Evolutionary conservation across 2,888 invertebrate species (phyloP).

Genomic region (Drosophila birchii): DNA sequence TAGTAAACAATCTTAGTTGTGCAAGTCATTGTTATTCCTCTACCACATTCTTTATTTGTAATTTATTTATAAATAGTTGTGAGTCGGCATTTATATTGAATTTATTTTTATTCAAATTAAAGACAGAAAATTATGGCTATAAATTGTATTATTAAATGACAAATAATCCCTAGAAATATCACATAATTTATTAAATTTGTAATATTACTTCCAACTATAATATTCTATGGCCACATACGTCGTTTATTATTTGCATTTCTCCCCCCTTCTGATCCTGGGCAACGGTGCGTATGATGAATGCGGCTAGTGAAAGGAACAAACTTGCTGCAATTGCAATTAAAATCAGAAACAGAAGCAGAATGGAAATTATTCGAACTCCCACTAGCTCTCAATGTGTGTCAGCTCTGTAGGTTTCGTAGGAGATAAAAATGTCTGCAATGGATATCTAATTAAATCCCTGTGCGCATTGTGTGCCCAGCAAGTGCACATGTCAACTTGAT

Average conservation of each 20-base stretch:
- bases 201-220: neutral
- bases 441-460: conserved; percentile 24
- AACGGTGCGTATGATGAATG: conserved; percentile 8
- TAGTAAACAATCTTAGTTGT: neutral
- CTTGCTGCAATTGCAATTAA: conserved; percentile 8
- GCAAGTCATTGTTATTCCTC: conserved; percentile 3
- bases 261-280: neutral
- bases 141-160: neutral
- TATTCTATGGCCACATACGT: neutral
- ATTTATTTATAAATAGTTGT: conserved; percentile 3
- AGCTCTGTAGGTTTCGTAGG: neutral
- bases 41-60: neutral
- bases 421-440: conserved; percentile 10
- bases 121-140: neutral
- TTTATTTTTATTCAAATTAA: neutral
- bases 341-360: conserved; percentile 3
- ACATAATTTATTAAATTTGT: neutral
- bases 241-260: neutral
- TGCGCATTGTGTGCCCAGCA: conserved; percentile 13
- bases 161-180: too few species aligned
- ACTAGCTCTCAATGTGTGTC: neutral
- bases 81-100: neutral
- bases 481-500: conserved; percentile 28
- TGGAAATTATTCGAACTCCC: conserved; percentile 1
- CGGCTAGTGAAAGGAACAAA: neutral